phyloP scores from a whole-genome alignment of 2,888 invertebrate species.

The Polymixis flavicincta region DNA sequence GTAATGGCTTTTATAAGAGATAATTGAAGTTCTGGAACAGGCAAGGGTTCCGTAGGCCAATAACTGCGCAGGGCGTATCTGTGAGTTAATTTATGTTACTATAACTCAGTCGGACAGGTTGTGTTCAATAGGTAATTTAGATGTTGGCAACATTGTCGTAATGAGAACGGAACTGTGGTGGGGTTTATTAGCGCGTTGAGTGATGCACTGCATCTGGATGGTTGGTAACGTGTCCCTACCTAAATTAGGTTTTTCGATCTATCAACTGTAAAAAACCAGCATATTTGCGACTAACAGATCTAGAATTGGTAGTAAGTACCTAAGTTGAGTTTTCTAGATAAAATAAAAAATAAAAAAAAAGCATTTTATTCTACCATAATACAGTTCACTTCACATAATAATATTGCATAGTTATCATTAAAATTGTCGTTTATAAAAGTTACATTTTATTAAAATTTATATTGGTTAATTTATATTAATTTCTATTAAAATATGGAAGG shows the following conservation, averaged over 20 bases:
- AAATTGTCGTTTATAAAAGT: too few species aligned
- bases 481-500: too few species aligned
- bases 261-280: background rate
- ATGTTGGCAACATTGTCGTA: slow-evolving; percentile 89
- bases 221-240: slow-evolving; percentile 61
- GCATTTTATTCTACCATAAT: too few species aligned
- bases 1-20: slow-evolving; percentile 74
- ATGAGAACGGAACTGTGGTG: slow-evolving; percentile 80
- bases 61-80: slow-evolving; percentile 82
- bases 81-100: slow-evolving; percentile 87
- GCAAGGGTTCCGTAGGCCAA: slow-evolving; percentile 75
- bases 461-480: too few species aligned
- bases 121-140: slow-evolving; percentile 88
- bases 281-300: too few species aligned
- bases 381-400: too few species aligned
- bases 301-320: too few species aligned
- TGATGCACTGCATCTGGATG: slow-evolving; percentile 73
- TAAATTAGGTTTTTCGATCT: slow-evolving; percentile 12
- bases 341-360: too few species aligned
- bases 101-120: slow-evolving; percentile 87
- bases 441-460: too few species aligned
- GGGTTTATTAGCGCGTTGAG: slow-evolving; percentile 78
- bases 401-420: too few species aligned
- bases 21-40: slow-evolving; percentile 70
- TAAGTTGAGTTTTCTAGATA: background rate